Evolutionary conservation across 2,797 vertebrate genomes (phyloP).

Genomic region (Harpagifer antarcticus): DNA sequence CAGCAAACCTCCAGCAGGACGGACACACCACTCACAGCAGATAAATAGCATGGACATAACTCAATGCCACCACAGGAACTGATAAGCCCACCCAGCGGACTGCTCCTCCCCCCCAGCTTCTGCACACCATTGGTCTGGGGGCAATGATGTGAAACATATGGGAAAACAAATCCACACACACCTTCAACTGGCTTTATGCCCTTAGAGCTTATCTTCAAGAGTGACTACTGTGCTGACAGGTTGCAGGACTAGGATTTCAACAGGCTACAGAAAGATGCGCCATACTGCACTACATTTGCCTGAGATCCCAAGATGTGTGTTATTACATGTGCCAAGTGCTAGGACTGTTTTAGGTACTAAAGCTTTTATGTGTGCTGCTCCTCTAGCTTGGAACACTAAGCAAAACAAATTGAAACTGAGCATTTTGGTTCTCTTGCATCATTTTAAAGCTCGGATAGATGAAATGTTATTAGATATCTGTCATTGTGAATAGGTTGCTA

Average conservation of each 20-base stretch:
- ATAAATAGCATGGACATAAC: conserved; percentile 73
- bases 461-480: too few species aligned
- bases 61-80: conserved; percentile 81
- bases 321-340: too few species aligned
- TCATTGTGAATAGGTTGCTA: too few species aligned
- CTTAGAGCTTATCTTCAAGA: background rate
- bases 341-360: too few species aligned
- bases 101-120: conserved; percentile 49
- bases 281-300: background rate
- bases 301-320: too few species aligned
- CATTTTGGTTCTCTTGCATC: too few species aligned
- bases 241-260: background rate
- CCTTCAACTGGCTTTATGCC: conserved; percentile 3
- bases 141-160: conserved; percentile 73
- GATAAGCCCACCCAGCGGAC: conserved; percentile 80
- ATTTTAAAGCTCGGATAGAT: too few species aligned
- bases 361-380: too few species aligned
- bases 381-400: too few species aligned
- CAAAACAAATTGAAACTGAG: too few species aligned
- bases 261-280: background rate
- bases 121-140: conserved; percentile 71
- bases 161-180: conserved; percentile 54
- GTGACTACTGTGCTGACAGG: background rate
- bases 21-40: conserved; percentile 78
- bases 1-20: conserved; percentile 74